These are phyloP conservation scores for Drosophila mauritiana DNA, from an alignment of 1,140 invertebrate genomes.

Conservation along the genomic window DNA sequence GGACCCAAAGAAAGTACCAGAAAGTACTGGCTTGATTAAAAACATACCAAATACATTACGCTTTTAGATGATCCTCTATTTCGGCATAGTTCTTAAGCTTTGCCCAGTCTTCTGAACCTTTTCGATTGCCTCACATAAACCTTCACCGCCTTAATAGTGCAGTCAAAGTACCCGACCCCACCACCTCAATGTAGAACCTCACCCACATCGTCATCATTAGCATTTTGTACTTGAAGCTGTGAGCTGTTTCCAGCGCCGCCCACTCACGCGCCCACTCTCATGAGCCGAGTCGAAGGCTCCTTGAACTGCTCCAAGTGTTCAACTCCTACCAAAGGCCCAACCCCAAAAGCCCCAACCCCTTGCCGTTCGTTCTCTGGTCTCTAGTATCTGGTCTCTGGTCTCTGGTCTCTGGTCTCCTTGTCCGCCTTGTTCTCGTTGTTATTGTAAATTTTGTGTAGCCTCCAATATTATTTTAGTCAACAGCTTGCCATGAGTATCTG, in stretches of 20 bases:
- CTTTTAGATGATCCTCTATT: neutral
- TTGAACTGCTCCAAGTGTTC: slow-evolving; percentile 53
- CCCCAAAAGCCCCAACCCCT: slow-evolving; percentile 19
- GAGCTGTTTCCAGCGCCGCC: slow-evolving; percentile 16
- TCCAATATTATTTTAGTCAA: slow-evolving; percentile 83
- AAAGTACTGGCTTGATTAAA: neutral
- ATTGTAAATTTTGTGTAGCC: slow-evolving; percentile 65
- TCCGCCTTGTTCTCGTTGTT: slow-evolving; percentile 50
- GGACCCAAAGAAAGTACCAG: neutral
- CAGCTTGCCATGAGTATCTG: slow-evolving; percentile 47
- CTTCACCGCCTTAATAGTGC: slow-evolving; percentile 3
- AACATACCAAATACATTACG: neutral
- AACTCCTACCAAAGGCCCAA: slow-evolving; percentile 20
- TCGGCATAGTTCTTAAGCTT: neutral
- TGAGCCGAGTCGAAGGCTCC: slow-evolving; percentile 30
- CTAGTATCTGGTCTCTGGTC: neutral
- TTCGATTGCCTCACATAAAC: neutral
- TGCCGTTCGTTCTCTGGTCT: neutral
- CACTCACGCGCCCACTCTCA: slow-evolving; percentile 25
- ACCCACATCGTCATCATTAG: slow-evolving; percentile 41
- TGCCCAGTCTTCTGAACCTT: neutral
- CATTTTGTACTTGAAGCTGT: slow-evolving; percentile 67
- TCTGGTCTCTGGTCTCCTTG: slow-evolving; percentile 19
- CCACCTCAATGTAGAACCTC: slow-evolving; percentile 15
- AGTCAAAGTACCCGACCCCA: neutral